Conservation (phyloP, 1,140 invertebrate genomes). For the Sminthurinus signatus region DNA sequence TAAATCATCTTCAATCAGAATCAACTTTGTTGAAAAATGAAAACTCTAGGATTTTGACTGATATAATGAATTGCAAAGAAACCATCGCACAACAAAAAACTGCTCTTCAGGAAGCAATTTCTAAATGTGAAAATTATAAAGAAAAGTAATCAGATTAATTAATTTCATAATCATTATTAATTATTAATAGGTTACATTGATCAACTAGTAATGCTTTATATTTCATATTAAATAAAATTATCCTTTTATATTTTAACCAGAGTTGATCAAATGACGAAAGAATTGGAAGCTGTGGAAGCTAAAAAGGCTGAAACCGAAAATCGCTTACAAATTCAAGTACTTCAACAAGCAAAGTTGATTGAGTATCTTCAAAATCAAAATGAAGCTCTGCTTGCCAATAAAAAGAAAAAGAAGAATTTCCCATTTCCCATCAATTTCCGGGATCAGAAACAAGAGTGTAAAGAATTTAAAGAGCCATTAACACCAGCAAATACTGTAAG, state of each 20-base stretch:
- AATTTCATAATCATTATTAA: too few relatives aligned
- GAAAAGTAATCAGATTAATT: background rate
- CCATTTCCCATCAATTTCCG: too few relatives aligned
- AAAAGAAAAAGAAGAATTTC: too few relatives aligned
- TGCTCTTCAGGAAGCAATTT: constrained; percentile 17
- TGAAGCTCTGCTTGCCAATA: constrained; percentile 17
- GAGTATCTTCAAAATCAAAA: constrained; percentile 19
- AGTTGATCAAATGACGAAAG: constrained; percentile 10
- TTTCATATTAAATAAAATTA: background rate
- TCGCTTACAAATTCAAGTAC: constrained; percentile 1
- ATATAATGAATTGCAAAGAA: constrained; percentile 38
- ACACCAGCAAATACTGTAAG: background rate
- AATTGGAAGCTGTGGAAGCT: constrained; percentile 1
- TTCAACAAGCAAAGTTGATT: constrained; percentile 24
- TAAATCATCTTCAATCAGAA: constrained; percentile 47
- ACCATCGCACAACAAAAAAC: constrained; percentile 5
- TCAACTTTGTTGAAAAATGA: constrained; percentile 57
- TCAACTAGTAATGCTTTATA: too few relatives aligned
- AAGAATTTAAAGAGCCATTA: constrained; percentile 1
- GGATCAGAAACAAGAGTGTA: background rate
- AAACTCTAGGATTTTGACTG: constrained; percentile 56
- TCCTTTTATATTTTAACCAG: background rate
- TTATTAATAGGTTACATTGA: too few relatives aligned
- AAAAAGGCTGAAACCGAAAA: constrained; percentile 3
- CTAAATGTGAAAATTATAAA: constrained; percentile 19